Evolutionary conservation across 2,113 vertebrate species (phyloP), one percentile per base, ranked within the genome.

Genomic region (Epinephelus moara): DNA sequence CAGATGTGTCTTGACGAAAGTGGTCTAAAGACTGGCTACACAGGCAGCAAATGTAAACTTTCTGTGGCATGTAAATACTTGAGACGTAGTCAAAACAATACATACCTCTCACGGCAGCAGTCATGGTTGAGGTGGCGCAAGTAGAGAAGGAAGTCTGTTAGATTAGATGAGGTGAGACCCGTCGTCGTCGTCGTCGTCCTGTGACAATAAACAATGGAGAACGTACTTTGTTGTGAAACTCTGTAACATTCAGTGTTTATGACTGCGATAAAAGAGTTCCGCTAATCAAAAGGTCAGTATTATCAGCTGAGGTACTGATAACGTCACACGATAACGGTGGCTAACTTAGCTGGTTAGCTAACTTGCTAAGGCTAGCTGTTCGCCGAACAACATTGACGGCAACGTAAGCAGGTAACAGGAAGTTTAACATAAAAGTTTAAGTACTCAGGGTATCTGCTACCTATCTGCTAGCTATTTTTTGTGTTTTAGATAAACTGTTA

Each of bases 41-140:
- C 42, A 45, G 42, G 42, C 42, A 45, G 42, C 42, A 66, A 55
- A 61, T 60, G 60, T 53, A 45, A 70, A 79, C 42, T 45, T 37
- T 37, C 33, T 4, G 4, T 6, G 17, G 6, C 9, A 9, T 42
- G 11, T 42, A 66, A 60, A 53, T 2, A 30, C 13, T 14, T 15
- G 7, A 15, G 9, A 45, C 14, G 4, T 21, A 33, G 42, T 45
- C 3, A 42, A 30, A 63, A 52, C 23, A 33, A 12, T 5, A 18
- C 89, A 14, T 80, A 96, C 95, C 90, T 92, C 94, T 94, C n/a
- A 93, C 88, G 69, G 75, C 82, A 27, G 93, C 74, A 15, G 93
- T 84, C 93, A 95, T 96, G 74, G 40, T 86, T 82, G 70, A 56
- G 45, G 70, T 50, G 15, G 9, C 13, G 21, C 6, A 21, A 2